These are phyloP conservation scores for Drosophila algonquin DNA, from an alignment of 2,888 invertebrate genomes.

Conservation along the genomic window DNA sequence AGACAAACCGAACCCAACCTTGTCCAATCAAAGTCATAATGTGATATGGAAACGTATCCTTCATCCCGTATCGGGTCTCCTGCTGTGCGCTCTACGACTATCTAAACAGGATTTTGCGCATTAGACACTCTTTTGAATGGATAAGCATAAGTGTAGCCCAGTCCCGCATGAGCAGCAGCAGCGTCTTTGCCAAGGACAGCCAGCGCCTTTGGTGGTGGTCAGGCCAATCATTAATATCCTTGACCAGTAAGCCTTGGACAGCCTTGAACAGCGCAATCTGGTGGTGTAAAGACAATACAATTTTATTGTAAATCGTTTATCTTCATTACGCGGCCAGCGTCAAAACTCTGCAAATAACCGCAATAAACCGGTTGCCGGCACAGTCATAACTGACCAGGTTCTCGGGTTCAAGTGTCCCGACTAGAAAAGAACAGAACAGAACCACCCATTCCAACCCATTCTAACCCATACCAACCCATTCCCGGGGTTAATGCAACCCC, in stretches of 20 bases:
- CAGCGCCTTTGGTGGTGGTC: conserved; percentile 47
- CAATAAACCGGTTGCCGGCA: conserved; percentile 55
- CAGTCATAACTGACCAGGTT: conserved; percentile 48
- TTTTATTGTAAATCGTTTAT: conserved; percentile 74
- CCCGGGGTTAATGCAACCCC: conserved; percentile 33
- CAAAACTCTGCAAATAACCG: conserved; percentile 55
- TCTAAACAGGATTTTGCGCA: conserved; percentile 35
- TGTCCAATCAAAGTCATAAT: not conserved
- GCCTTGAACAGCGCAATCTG: conserved; percentile 34
- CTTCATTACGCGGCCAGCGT: conserved; percentile 70
- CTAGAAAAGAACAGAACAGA: not conserved
- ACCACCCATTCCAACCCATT: conserved; percentile 23
- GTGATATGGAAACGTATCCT: not conserved
- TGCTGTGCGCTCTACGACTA: conserved; percentile 8
- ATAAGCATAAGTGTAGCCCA: not conserved
- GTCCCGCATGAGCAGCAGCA: conserved; percentile 22
- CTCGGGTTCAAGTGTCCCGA: conserved; percentile 55
- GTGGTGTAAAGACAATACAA: conserved; percentile 64
- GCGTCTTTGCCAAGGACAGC: not conserved
- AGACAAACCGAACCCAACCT: not conserved
- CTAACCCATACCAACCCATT: conserved; percentile 13
- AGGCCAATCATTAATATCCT: conserved; percentile 65
- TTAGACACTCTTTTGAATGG: conserved; percentile 29
- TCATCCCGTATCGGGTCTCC: not conserved
- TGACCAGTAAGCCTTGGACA: conserved; percentile 30